Evolutionary conservation across 2,113 vertebrate genomes (phyloP).

Genomic region (Phrynocephalus versicolor): DNA sequence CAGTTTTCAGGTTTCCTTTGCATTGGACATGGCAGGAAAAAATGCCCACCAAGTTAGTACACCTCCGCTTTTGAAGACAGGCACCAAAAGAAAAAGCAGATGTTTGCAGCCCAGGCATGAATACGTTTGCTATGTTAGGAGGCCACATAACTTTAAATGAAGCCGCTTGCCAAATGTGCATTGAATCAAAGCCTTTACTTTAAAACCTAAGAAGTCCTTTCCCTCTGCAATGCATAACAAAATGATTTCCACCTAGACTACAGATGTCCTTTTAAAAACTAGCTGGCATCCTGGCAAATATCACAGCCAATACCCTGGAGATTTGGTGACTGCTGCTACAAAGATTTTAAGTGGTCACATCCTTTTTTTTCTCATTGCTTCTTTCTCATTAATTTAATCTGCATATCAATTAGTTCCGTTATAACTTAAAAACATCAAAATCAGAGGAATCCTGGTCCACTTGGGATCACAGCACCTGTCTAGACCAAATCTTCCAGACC

Average conservation of each 20-base stretch:
- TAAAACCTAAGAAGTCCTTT: not conserved
- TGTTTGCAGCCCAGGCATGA: too few species aligned
- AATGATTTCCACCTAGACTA: not conserved
- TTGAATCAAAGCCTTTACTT: not conserved
- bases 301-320: not conserved
- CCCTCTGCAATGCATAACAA: not conserved
- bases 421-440: not conserved
- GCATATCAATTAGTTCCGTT: slow-evolving; percentile 3
- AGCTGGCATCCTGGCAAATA: not conserved
- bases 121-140: not conserved
- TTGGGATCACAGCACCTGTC: not conserved
- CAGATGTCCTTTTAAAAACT: not conserved
- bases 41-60: not conserved
- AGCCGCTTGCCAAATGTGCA: not conserved
- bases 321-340: not conserved
- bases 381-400: slow-evolving; percentile 6
- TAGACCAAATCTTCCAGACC: not conserved
- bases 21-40: not conserved
- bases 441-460: not conserved
- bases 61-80: not conserved
- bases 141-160: not conserved
- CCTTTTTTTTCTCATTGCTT: not conserved
- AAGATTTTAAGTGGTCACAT: not conserved
- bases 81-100: not conserved
- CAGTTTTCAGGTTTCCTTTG: not conserved